A percentile compares a stretch with the other conserved stretches of the same genome.
These are phyloP conservation scores for Pseudanteris insignis DNA, from an alignment of 2,888 invertebrate genomes.

Conservation along the genomic window DNA sequence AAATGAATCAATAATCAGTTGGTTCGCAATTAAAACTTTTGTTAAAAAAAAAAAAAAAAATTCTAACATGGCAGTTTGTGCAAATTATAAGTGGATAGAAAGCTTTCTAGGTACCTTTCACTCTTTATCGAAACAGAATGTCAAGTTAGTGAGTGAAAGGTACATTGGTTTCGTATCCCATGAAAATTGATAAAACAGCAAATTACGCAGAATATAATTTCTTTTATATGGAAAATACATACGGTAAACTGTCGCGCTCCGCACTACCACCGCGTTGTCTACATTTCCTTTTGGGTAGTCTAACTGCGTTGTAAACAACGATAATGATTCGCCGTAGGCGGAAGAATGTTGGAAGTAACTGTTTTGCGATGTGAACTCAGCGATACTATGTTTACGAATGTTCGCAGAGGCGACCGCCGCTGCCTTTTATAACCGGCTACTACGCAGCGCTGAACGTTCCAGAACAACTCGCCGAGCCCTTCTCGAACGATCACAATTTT, in stretches of 20 bases:
- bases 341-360: conserved; percentile 24
- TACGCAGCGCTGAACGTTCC: conserved; percentile 52
- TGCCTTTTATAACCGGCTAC: conserved; percentile 58
- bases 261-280: conserved; percentile 58
- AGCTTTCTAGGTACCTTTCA: too few species aligned
- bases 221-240: conserved; percentile 51
- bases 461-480: conserved; percentile 43
- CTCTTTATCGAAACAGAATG: neutral
- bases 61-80: too few species aligned
- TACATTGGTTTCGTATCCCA: too few species aligned
- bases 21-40: too few species aligned
- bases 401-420: conserved; percentile 47
- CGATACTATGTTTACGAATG: conserved; percentile 60
- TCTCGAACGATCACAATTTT: conserved; percentile 9
- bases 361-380: conserved; percentile 50
- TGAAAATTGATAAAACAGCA: neutral
- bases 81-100: too few species aligned
- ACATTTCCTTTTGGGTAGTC: conserved; percentile 57
- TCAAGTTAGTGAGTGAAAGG: too few species aligned
- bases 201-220: too few species aligned
- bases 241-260: conserved; percentile 63
- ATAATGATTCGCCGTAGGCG: conserved; percentile 38
- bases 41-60: too few species aligned
- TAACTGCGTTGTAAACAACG: conserved; percentile 51
- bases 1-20: too few species aligned